Evolutionary conservation across 2,888 invertebrate genomes (phyloP), one percentile per base, ranked within the genome.

Genomic region (Venusia cambrica): DNA sequence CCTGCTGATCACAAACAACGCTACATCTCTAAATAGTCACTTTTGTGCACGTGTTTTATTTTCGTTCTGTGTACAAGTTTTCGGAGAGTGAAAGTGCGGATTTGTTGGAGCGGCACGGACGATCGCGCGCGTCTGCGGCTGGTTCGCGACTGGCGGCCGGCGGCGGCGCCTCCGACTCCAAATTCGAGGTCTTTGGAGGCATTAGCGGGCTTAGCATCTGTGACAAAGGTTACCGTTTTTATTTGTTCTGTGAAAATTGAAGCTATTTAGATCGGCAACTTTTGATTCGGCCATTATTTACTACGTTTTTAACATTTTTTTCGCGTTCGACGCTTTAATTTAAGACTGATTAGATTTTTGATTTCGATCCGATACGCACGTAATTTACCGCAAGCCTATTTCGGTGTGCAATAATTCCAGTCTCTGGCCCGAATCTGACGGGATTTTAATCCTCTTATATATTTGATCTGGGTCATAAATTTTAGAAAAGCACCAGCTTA

Each of bases 151-250:
- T 84, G 65, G 16, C 54, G 50, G 64, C 57, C 46, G 65, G 53
- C 54, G 34, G 28, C 30, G 12, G 22, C 15, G 27, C 27, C 27
- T 31, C 48, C 60, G 71, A 76, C 72, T 72, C 62, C 44, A 66
- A 66, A 70, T 73, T 69, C 67, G 72, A 72, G 77, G 75, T 73
- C 78, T 76, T 63, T 58, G 55, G 56, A 62, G 63, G 61, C 71
- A 72, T 74, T 75, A 66, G 68, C 66, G 64, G 61, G 51, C 55
- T 59, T 59, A 63, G 57, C 50, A 58, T 57, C 62, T 65, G 66
- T 73, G 72, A 59, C 68, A 69, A 75, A 78, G 79, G 77, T 80
- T 77, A 74, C 69, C 71, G 70, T 72, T 73, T 69, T 59, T 62
- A 46, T 49, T 53, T 53, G 30, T 30, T 38, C 24, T 36, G 25